Conservation (phyloP, 1,140 invertebrate species). For the Rhizoglyphus robini region DNA sequence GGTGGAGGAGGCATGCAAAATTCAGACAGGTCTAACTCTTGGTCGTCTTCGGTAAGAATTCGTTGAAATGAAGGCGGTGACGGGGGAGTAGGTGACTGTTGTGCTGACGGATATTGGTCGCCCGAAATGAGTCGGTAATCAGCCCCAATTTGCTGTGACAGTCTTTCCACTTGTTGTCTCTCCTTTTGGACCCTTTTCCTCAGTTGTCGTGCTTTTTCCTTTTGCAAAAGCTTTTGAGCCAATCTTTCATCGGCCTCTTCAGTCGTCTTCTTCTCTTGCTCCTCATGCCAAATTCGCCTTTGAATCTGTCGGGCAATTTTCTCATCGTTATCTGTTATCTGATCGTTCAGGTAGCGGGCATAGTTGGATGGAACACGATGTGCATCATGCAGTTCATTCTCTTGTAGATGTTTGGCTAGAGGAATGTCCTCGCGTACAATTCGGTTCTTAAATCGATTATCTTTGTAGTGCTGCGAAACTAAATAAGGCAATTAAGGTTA, state of each 20-base stretch:
- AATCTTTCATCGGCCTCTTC: conserved; percentile 32
- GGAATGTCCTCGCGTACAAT: conserved; percentile 76
- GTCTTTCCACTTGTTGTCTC: conserved; percentile 32
- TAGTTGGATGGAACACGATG: conserved; percentile 45
- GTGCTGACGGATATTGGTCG: background rate
- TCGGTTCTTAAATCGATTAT: conserved; percentile 71
- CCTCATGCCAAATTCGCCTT: conserved; percentile 29
- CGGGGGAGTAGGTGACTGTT: background rate
- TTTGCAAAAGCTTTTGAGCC: conserved; percentile 27
- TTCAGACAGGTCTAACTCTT: conserved; percentile 32
- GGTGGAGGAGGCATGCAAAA: conserved; percentile 33
- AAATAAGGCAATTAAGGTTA: conserved; percentile 25
- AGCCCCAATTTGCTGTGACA: conserved; percentile 28
- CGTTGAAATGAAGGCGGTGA: background rate
- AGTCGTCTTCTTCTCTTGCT: conserved; percentile 23
- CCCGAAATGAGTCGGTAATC: background rate
- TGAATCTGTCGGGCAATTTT: conserved; percentile 33
- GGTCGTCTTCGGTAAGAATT: conserved; percentile 12
- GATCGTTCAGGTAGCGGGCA: conserved; percentile 45
- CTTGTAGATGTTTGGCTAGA: conserved; percentile 63
- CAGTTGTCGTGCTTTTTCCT: conserved; percentile 34
- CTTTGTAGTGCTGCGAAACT: conserved; percentile 66
- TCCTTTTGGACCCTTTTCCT: conserved; percentile 33
- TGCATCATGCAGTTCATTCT: conserved; percentile 52
- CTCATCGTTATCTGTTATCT: conserved; percentile 53